These are phyloP conservation scores for Harpagifer antarcticus DNA, from an alignment of 2,797 vertebrate genomes.

Conservation along the genomic window DNA sequence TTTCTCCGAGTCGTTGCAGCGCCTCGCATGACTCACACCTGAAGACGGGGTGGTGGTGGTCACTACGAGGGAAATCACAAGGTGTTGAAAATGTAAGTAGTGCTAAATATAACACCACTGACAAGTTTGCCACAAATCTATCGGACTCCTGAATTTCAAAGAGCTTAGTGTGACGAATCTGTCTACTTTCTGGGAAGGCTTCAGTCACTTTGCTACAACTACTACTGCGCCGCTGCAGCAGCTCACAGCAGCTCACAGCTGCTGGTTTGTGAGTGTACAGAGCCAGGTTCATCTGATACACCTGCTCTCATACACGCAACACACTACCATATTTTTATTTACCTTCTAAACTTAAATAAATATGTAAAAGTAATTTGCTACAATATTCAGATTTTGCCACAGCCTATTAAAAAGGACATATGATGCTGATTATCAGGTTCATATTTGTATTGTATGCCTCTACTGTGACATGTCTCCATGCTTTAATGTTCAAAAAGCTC, in stretches of 20 bases:
- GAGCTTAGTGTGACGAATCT: slow-evolving; percentile 25
- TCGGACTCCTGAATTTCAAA: slow-evolving; percentile 13
- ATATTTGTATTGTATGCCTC: too few species aligned
- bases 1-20: slow-evolving; percentile 97
- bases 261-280: slow-evolving; percentile 20
- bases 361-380: background rate
- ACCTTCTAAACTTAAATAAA: background rate
- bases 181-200: slow-evolving; percentile 25
- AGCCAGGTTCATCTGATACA: background rate
- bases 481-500: too few species aligned
- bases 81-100: background rate
- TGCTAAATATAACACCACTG: background rate
- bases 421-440: too few species aligned
- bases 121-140: slow-evolving; percentile 7
- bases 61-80: slow-evolving; percentile 52
- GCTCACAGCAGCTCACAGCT: slow-evolving; percentile 33
- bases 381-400: background rate
- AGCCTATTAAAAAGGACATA: background rate
- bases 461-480: too few species aligned
- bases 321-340: background rate
- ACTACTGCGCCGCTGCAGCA: slow-evolving; percentile 12
- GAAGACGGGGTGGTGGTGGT: slow-evolving; percentile 92
- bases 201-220: slow-evolving; percentile 20
- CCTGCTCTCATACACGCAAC: background rate
- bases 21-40: slow-evolving; percentile 92